Evolutionary conservation across 92 coral and sea anemone genomes (phyloP).

Genomic region (Epizoanthus ramosus): DNA sequence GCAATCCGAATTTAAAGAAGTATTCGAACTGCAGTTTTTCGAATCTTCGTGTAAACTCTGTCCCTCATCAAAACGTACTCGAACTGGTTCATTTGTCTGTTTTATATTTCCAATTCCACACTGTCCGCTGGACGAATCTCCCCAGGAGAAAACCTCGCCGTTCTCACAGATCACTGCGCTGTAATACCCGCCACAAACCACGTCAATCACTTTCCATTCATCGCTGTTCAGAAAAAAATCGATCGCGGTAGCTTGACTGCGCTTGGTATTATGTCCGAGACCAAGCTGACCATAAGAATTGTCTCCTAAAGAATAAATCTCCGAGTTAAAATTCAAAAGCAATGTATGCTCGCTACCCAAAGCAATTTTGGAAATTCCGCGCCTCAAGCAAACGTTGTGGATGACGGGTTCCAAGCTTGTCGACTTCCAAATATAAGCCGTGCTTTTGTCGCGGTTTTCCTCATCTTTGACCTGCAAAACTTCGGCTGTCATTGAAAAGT

Average conservation of each 20-base stretch:
- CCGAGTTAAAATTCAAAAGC: constrained; percentile 77
- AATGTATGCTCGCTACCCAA: constrained; percentile 86
- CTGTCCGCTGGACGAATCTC: constrained; percentile 95
- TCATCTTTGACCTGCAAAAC: constrained; percentile 35
- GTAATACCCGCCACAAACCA: constrained; percentile 87
- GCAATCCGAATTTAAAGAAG: constrained; percentile 11
- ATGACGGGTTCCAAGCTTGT: constrained; percentile 84
- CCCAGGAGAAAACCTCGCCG: constrained; percentile 89
- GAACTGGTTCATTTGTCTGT: constrained; percentile 60
- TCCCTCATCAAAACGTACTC: constrained; percentile 59
- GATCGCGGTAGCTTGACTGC: constrained; percentile 64
- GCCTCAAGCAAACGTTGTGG: constrained; percentile 59
- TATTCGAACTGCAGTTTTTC: background rate
- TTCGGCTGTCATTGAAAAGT: constrained; percentile 37
- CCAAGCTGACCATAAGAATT: constrained; percentile 94
- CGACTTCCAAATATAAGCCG: constrained; percentile 92
- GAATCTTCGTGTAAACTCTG: background rate
- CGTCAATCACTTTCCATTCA: constrained; percentile 53
- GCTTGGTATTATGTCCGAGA: constrained; percentile 75
- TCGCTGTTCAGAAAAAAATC: constrained; percentile 64
- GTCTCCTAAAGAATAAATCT: constrained; percentile 83
- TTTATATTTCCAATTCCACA: constrained; percentile 85
- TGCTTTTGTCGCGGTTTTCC: constrained; percentile 77
- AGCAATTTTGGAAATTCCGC: constrained; percentile 90
- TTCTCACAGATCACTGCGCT: constrained; percentile 77